phyloP scores from a whole-genome alignment of 2,113 vertebrate genomes.

The Hyperopisus bebe region DNA sequence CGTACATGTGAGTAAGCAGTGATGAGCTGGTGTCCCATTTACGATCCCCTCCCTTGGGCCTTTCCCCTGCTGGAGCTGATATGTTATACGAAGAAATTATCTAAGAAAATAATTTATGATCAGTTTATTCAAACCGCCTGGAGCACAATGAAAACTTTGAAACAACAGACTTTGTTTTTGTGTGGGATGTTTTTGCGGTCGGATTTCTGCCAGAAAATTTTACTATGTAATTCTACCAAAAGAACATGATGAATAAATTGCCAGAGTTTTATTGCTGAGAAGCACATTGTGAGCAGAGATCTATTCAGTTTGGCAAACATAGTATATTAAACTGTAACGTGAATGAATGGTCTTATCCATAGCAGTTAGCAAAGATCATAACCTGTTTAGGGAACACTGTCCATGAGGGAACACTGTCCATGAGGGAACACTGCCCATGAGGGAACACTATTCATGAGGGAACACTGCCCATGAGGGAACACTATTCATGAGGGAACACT shows the following conservation, averaged over 20 bases:
- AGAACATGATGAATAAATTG: neutral
- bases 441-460: no score
- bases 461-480: no score
- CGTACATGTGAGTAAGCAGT: neutral
- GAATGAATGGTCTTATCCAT: neutral
- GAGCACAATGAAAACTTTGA: neutral
- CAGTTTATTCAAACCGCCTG: conserved; percentile 16
- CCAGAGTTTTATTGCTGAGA: neutral
- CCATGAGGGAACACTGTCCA: no score
- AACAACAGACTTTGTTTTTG: neutral
- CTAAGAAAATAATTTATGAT: neutral
- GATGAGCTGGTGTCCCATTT: neutral
- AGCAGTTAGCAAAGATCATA: neutral
- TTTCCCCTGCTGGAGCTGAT: neutral
- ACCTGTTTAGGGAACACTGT: neutral
- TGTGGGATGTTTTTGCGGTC: neutral
- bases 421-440: no score
- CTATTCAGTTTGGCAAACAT: neutral
- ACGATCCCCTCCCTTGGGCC: neutral
- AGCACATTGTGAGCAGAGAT: neutral
- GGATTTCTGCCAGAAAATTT: neutral
- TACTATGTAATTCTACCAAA: neutral
- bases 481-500: no score
- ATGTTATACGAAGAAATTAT: neutral
- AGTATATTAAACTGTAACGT: neutral